phyloP scores from a whole-genome alignment of 37 sponge, comb jelly and placozoan species.

The Crambe crambe region DNA sequence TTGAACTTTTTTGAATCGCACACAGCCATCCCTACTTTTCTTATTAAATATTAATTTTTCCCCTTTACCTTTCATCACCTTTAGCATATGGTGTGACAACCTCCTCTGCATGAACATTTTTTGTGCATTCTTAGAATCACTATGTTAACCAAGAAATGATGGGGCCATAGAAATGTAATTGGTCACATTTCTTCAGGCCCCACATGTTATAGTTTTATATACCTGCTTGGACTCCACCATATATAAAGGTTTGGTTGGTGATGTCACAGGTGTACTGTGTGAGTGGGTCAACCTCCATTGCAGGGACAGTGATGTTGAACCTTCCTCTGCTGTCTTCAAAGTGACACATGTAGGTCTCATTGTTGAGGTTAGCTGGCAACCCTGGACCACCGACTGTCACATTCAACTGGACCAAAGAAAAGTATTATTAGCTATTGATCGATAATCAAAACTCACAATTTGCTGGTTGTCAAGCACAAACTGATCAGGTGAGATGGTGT shows the following conservation, averaged over 20 bases:
- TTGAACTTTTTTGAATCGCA: too few relatives aligned
- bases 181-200: neutral
- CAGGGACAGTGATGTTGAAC: slow-evolving; percentile 6
- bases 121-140: too few relatives aligned
- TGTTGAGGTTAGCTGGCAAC: slow-evolving; percentile 21
- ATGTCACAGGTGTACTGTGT: slow-evolving; percentile 27
- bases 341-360: slow-evolving; percentile 40
- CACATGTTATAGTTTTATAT: neutral
- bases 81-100: too few relatives aligned
- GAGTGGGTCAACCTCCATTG: slow-evolving; percentile 1
- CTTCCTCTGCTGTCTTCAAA: slow-evolving; percentile 6
- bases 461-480: slow-evolving; percentile 19
- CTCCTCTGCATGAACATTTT: too few relatives aligned
- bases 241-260: slow-evolving; percentile 2
- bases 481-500: slow-evolving; percentile 23
- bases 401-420: neutral
- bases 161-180: too few relatives aligned
- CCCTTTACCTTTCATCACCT: too few relatives aligned
- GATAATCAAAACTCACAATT: slow-evolving; percentile 31
- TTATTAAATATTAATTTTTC: too few relatives aligned
- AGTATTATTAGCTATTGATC: neutral
- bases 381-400: slow-evolving; percentile 14
- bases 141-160: too few relatives aligned
- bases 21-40: too few relatives aligned
- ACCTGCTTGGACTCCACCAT: slow-evolving; percentile 11